Evolutionary conservation across 2,888 invertebrate species (phyloP).

Genomic region (Parapristionchus giblindavisi): DNA sequence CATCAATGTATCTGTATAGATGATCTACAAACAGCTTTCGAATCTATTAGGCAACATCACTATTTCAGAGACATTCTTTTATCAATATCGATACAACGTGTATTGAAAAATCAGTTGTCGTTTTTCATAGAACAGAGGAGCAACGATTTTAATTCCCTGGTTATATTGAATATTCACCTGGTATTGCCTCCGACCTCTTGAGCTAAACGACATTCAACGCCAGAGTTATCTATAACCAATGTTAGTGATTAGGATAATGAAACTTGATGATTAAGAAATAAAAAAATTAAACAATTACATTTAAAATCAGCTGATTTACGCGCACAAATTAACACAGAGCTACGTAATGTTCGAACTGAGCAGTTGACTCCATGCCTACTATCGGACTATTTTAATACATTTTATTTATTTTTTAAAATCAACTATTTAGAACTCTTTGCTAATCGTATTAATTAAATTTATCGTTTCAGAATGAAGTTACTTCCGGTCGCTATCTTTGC

Average conservation of each 20-base stretch:
- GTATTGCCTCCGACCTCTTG: constrained; percentile 28
- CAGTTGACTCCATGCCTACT: neutral
- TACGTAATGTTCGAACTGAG: neutral
- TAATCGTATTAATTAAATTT: neutral
- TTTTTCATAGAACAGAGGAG: too few species aligned
- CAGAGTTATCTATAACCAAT: neutral
- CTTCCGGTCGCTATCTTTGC: neutral
- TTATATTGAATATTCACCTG: constrained; percentile 12
- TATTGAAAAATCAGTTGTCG: too few species aligned
- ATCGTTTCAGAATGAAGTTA: neutral
- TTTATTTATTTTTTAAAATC: neutral
- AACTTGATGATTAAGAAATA: neutral
- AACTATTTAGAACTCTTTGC: neutral
- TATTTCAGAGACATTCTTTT: neutral
- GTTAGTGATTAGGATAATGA: neutral
- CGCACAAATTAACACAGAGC: neutral
- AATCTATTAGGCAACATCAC: too few species aligned
- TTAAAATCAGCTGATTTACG: constrained; percentile 35
- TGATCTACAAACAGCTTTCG: too few species aligned
- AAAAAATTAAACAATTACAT: neutral
- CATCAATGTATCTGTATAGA: too few species aligned
- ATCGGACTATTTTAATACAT: neutral
- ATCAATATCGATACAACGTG: neutral
- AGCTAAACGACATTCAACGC: constrained; percentile 30
- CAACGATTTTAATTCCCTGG: too few species aligned